Base-by-base conservation (phyloP, 1,140 invertebrate genomes). In the Grapholita molesta region DNA sequence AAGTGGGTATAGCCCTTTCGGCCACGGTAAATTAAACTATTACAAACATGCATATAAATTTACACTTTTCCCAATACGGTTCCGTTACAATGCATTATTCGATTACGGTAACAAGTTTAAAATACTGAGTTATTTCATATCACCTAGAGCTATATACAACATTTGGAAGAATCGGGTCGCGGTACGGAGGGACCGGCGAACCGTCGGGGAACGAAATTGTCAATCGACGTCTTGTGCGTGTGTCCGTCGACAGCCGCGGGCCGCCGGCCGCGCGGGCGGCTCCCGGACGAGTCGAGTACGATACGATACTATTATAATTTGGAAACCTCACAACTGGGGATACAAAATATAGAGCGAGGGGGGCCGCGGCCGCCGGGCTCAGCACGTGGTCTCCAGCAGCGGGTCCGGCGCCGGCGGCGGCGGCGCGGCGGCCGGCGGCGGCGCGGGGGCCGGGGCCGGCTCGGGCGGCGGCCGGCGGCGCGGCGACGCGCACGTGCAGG, bases 291-390 rank as follows among this genome's bases (percentile, higher is more conserved):
- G 78, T 80, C 70, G 74, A 79, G 80, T 84, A 86, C 82, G 74
- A 78, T 88, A 89, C 82, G 72, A 79, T 88, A 89, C 85, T 84
- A 82, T 84, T 76, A 84, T 80, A 89, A 88, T 88, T 87, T 90
- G 82, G 86, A 90, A 88, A 84, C 72, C 86, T 89, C 88, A 90
- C 18, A 80, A 64, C 83, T 88, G 74, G 73, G 84, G 82, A 86
- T 88, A 88, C 78, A 87, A 88, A 83, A 89, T 88, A 84, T 88
- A 83, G 80, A 78, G 81, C 84, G 38, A 42, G 7, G 32, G 32
- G 64, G 25, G n/a, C n/a, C n/a, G n/a, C n/a, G n/a, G n/a, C n/a
- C n/a, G n/a, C n/a, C n/a, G n/a, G n/a, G 48, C 35, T 84, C 73
- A 91, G 76, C 86, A 89, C 12, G 86, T 89, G 71, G 87, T 89